These are phyloP conservation scores for Oncorhynchus nerka DNA, from an alignment of 2,113 vertebrate genomes.

Conservation along the genomic window DNA sequence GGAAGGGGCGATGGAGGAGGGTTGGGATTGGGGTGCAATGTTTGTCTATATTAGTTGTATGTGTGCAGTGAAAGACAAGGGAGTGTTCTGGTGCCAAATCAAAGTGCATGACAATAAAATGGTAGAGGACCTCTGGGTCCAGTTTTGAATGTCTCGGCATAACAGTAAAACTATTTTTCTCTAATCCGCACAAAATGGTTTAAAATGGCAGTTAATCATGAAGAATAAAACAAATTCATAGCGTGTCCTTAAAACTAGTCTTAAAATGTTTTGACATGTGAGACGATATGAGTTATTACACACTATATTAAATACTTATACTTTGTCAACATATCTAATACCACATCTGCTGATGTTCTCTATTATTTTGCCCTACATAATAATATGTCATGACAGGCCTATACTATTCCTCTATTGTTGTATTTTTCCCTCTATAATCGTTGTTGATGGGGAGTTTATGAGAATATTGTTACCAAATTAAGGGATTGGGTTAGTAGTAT, in stretches of 20 bases:
- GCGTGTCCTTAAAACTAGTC: not conserved
- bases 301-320: slow-evolving; percentile 5
- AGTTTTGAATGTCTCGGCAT: slow-evolving; percentile 15
- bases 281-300: slow-evolving; percentile 23
- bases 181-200: not conserved
- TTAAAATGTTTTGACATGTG: slow-evolving; percentile 12
- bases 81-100: not conserved
- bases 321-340: slow-evolving; percentile 2
- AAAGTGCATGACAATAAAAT: slow-evolving; percentile 14
- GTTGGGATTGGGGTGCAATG: slow-evolving; percentile 10
- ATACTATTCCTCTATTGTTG: slow-evolving; percentile 43
- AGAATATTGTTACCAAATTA: slow-evolving; percentile 45
- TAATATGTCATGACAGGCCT: slow-evolving; percentile 23
- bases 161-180: not conserved
- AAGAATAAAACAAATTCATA: slow-evolving; percentile 4
- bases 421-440: slow-evolving; percentile 63
- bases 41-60: slow-evolving; percentile 23
- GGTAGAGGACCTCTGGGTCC: not conserved
- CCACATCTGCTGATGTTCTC: slow-evolving; percentile 31
- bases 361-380: slow-evolving; percentile 39
- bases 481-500: slow-evolving; percentile 56
- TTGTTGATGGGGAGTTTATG: slow-evolving; percentile 67
- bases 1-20: slow-evolving; percentile 35
- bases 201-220: not conserved
- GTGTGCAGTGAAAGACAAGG: slow-evolving; percentile 23